Evolutionary conservation across 2,888 invertebrate species (phyloP), one percentile per base, ranked within the genome.

Genomic region (Dryobotodes eremita): DNA sequence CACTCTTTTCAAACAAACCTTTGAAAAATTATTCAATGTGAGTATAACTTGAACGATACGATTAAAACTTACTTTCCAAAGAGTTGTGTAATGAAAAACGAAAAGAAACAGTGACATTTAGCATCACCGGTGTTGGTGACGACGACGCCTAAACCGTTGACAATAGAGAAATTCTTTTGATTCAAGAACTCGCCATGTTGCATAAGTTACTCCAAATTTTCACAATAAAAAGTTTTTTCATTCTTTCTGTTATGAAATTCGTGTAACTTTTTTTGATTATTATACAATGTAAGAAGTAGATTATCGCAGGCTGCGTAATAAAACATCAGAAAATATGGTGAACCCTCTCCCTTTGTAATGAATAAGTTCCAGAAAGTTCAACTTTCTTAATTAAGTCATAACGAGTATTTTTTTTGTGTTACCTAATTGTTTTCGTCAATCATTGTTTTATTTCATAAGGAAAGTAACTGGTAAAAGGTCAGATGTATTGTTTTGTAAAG

Each of bases 61-160:
- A 76, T 78, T 68, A 57, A 75, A 69, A 53, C 70, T 70, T 62
- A 80, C 62, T 87, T 82, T 46, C 55, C 13, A 62, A 80, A 68
- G 53, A 71, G 62, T 89, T 86, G 72, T 77, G 79, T 82, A 89
- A 89, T 71, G 48, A 31, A 64, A 77, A 81, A 85, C 69, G 80
- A 81, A 80, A 80, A 82, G 61, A 75, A 78, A 57, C 57, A n/a
- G 42, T 31, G 66, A 72, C 73, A 80, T 89, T 89, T 64, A 68
- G 72, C 69, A 42, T 64, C 71, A 57, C 31, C 42, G 69, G 65
- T 68, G 62, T 74, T 82, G 64, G 59, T 31, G 15, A 55, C 46
- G 15, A 55, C 10, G 10, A 46, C 71, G 70, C 62, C 66, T 23
- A 73, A 82, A 74, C 46, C 11, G 50, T 53, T 23, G 71, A 80